phyloP scores from a whole-genome alignment of 2,888 invertebrate genomes.

The Aspidiotus rigidus region DNA sequence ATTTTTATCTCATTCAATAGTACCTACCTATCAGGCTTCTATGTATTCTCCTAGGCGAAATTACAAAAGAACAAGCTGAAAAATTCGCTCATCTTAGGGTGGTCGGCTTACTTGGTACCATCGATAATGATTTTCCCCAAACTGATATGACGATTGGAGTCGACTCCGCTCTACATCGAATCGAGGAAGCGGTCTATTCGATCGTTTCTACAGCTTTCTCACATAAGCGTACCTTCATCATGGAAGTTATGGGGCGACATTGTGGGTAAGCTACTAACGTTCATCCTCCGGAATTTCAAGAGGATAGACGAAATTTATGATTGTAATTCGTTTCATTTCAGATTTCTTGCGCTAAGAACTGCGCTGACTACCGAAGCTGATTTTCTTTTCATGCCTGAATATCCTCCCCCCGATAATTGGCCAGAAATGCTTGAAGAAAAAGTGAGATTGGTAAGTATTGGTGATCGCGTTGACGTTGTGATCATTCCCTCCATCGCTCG shows the following conservation, averaged over 20 bases:
- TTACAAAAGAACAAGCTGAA: constrained; percentile 64
- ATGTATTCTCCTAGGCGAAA: constrained; percentile 45
- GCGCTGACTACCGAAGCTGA: constrained; percentile 95
- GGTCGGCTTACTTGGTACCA: constrained; percentile 96
- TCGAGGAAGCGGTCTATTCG: constrained; percentile 96
- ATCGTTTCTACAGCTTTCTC: constrained; percentile 96
- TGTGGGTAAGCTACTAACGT: constrained; percentile 70
- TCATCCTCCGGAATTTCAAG: no score
- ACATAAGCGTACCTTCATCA: constrained; percentile 97
- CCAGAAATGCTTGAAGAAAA: constrained; percentile 84
- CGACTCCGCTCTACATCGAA: constrained; percentile 92
- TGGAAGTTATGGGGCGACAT: constrained; percentile 99
- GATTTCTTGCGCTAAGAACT: constrained; percentile 94
- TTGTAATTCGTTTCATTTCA: constrained; percentile 43
- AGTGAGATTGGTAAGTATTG: constrained; percentile 69
- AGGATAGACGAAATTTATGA: no score
- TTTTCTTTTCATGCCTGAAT: constrained; percentile 96
- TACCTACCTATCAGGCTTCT: no score
- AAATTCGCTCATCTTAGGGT: constrained; percentile 73
- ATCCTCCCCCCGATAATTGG: constrained; percentile 91
- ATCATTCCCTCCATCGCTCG: neutral
- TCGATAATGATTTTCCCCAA: constrained; percentile 99
- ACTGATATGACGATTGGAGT: constrained; percentile 99
- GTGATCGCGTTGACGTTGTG: neutral
- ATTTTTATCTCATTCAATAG: no score